Evolutionary conservation across 2,113 vertebrate species (phyloP).

Genomic region (Plotosus lineatus): DNA sequence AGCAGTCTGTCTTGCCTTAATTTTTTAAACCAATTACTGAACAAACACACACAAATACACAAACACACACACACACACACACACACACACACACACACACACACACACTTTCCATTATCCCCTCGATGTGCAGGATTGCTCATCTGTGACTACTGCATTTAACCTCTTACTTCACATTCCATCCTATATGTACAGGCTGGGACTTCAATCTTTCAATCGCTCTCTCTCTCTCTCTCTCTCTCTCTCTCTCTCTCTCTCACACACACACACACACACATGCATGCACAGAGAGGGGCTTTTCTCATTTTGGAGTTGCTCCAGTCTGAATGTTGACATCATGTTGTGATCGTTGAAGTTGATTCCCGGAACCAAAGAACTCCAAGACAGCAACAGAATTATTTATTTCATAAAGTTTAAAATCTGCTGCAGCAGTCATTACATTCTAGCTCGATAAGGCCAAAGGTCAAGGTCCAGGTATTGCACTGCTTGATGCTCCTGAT

Average conservation of each 20-base stretch:
- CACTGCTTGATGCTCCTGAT: not conserved
- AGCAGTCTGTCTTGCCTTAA: not conserved
- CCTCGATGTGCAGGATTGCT: slow-evolving; percentile 20
- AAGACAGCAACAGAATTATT: not conserved
- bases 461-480: not conserved
- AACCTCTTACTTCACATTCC: slow-evolving; percentile 7
- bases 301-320: slow-evolving; percentile 30
- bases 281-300: slow-evolving; percentile 18
- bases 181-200: not conserved
- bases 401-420: not conserved
- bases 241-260: not conserved
- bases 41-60: not conserved
- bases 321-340: slow-evolving; percentile 26
- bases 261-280: slow-evolving; percentile 6
- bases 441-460: not conserved
- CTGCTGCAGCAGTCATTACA: not conserved
- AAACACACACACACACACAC: not conserved
- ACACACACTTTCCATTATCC: slow-evolving; percentile 20
- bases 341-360: slow-evolving; percentile 1
- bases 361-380: slow-evolving; percentile 38
- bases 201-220: not conserved
- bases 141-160: slow-evolving; percentile 20
- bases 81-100: slow-evolving; percentile 4
- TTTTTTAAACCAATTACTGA: slow-evolving; percentile 12
- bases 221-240: not conserved